phyloP scores from a whole-genome alignment of 2,113 vertebrate genomes.

The Hemiprocne comata region DNA sequence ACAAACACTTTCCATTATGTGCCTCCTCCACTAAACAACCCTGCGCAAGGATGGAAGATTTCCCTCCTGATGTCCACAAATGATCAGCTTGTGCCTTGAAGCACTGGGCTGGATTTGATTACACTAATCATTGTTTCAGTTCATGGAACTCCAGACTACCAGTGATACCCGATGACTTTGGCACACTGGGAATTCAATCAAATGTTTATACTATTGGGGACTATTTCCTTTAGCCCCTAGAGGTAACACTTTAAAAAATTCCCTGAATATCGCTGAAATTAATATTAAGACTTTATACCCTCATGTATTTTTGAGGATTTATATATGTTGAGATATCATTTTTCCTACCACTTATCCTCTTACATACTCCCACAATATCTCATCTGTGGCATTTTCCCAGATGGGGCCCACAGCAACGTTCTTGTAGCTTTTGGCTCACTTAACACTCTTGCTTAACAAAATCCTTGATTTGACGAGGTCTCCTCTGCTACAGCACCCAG shows the following conservation, averaged over 20 bases:
- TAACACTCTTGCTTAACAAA: constrained; percentile 33
- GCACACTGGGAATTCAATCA: constrained; percentile 68
- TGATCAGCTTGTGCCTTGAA: constrained; percentile 32
- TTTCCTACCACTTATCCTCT: constrained; percentile 70
- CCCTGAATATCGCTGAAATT: constrained; percentile 58
- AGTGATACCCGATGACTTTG: constrained; percentile 54
- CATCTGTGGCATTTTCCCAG: constrained; percentile 70
- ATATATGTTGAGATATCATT: constrained; percentile 70
- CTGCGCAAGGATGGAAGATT: not conserved
- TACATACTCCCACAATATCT: constrained; percentile 65
- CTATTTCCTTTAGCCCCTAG: constrained; percentile 69
- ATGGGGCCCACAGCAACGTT: constrained; percentile 61
- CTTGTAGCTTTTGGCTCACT: constrained; percentile 61
- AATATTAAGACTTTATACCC: constrained; percentile 73
- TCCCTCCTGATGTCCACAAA: constrained; percentile 19
- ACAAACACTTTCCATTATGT: not conserved
- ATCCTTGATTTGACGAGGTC: constrained; percentile 27
- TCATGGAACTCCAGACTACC: constrained; percentile 42
- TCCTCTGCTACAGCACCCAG: not conserved
- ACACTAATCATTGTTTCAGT: constrained; percentile 51
- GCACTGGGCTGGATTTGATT: constrained; percentile 25
- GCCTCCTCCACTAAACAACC: not conserved
- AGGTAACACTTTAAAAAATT: constrained; percentile 58
- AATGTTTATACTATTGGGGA: constrained; percentile 64
- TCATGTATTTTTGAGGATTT: constrained; percentile 69